A percentile compares a stretch with the other conserved stretches of the same genome.
Conservation (phyloP, 1,140 invertebrate species). For the Bombus superbus region DNA sequence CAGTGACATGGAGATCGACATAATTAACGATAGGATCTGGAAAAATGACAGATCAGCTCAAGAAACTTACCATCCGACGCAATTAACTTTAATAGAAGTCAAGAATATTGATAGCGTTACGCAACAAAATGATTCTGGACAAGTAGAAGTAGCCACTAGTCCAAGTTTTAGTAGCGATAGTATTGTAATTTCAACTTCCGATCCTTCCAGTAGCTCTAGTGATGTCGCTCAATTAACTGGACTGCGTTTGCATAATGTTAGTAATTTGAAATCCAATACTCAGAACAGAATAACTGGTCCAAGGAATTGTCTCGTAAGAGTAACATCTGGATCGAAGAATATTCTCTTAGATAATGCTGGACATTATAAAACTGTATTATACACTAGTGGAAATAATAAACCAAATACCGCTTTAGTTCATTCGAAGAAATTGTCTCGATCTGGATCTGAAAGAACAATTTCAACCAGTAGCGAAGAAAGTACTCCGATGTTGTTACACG, state of each 20-base stretch:
- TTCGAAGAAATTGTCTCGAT: slow-evolving; percentile 60
- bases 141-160: slow-evolving; percentile 73
- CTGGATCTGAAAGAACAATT: slow-evolving; percentile 68
- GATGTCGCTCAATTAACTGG: slow-evolving; percentile 68
- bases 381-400: slow-evolving; percentile 79
- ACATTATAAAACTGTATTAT: slow-evolving; percentile 86
- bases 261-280: slow-evolving; percentile 64
- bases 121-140: slow-evolving; percentile 59
- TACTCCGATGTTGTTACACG: slow-evolving; percentile 67
- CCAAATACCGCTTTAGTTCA: slow-evolving; percentile 79
- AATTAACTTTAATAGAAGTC: slow-evolving; percentile 77
- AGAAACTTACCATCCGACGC: slow-evolving; percentile 13
- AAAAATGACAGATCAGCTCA: slow-evolving; percentile 51
- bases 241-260: slow-evolving; percentile 41
- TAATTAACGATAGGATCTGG: slow-evolving; percentile 80
- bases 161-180: slow-evolving; percentile 80
- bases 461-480: slow-evolving; percentile 78
- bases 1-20: slow-evolving; percentile 69
- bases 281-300: slow-evolving; percentile 83
- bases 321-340: slow-evolving; percentile 90
- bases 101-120: slow-evolving; percentile 68
- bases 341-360: slow-evolving; percentile 90
- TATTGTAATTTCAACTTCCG: slow-evolving; percentile 78
- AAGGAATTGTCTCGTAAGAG: slow-evolving; percentile 87
- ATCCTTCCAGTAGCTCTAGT: slow-evolving; percentile 79